Percentiles rank a stretch among this genome's conserved stretches.
Evolutionary conservation across 2,888 invertebrate species (phyloP).

Genomic region (Cheilosia grossa): DNA sequence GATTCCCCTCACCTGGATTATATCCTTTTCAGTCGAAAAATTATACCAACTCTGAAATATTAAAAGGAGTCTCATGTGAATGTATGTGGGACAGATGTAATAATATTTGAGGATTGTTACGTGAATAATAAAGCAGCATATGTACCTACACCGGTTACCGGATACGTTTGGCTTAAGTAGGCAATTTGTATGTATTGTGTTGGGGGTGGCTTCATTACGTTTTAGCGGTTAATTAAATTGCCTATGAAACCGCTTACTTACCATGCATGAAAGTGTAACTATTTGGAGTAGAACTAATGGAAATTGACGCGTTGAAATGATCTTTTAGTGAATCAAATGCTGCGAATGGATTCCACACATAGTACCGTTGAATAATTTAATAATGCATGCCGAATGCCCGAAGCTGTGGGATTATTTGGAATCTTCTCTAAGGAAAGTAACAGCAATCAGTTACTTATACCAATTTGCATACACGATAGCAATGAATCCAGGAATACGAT

Average conservation of each 20-base stretch:
- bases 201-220: constrained; percentile 50
- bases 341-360: not conserved
- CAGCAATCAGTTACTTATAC: no score
- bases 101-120: constrained; percentile 53
- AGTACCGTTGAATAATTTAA: not conserved
- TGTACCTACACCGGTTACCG: constrained; percentile 4
- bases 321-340: not conserved
- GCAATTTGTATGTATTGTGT: constrained; percentile 69
- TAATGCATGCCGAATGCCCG: not conserved
- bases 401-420: not conserved
- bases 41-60: constrained; percentile 60
- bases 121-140: constrained; percentile 36
- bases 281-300: not conserved
- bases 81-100: constrained; percentile 43
- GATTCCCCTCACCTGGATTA: constrained; percentile 33
- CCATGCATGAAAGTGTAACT: constrained; percentile 26
- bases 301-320: not conserved
- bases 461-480: no score
- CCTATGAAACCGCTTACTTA: constrained; percentile 68
- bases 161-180: constrained; percentile 60
- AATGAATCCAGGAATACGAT: no score
- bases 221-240: constrained; percentile 73
- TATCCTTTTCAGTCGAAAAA: constrained; percentile 40
- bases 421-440: no score
- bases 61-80: constrained; percentile 45